Conservation (phyloP, 2,113 vertebrate genomes). For the Prolemur simus region DNA sequence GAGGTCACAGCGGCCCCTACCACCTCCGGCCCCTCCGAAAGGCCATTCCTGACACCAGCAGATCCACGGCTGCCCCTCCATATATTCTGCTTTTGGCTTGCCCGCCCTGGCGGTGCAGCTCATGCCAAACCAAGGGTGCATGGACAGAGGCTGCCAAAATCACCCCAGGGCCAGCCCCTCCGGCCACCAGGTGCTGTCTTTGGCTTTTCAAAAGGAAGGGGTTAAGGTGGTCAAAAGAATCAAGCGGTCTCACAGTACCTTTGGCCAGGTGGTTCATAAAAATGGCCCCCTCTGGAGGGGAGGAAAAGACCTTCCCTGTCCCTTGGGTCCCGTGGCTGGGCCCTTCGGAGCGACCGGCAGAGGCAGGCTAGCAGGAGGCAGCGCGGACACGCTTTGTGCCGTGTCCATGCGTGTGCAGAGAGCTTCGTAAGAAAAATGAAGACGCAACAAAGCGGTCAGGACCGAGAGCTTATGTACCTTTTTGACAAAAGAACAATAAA, state of each 20-base stretch:
- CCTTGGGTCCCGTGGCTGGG: not conserved
- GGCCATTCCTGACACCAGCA: not conserved
- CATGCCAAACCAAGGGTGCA: not conserved
- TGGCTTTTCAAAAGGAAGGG: not conserved
- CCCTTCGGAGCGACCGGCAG: not conserved
- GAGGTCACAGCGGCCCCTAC: not conserved
- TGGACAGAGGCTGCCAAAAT: not conserved
- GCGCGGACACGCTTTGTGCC: not conserved
- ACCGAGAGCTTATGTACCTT: not conserved
- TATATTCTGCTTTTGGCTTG: not conserved
- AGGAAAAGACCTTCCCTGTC: not conserved
- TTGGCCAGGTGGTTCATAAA: not conserved
- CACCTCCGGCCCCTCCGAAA: not conserved
- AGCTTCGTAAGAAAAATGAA: not conserved
- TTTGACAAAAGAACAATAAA: not conserved
- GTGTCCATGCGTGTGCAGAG: not conserved
- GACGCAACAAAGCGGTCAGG: accelerated
- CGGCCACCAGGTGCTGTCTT: not conserved
- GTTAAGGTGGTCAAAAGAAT: not conserved
- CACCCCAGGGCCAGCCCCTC: not conserved
- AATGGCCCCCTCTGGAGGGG: too few relatives aligned
- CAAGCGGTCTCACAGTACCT: not conserved
- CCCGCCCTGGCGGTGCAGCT: too few relatives aligned
- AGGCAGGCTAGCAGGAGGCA: too few relatives aligned
- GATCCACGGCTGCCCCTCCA: not conserved